phyloP scores from a whole-genome alignment of 23 tunicate genomes.

The Ciona savignyi region DNA sequence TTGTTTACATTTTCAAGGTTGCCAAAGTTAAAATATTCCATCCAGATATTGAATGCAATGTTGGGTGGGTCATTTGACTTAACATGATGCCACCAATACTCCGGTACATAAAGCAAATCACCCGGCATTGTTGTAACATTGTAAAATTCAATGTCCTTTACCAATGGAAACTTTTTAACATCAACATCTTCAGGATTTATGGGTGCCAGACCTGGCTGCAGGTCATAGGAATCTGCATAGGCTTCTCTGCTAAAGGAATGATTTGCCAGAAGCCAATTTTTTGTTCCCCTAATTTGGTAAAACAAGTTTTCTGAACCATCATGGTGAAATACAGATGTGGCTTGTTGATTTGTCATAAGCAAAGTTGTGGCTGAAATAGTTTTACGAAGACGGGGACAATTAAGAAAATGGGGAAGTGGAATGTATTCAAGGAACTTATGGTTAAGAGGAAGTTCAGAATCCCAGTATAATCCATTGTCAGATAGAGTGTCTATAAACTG shows the following conservation, averaged over 20 bases:
- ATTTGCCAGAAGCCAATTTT: conserved; percentile 21
- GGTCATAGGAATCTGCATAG: conserved; percentile 13
- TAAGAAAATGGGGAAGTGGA: conserved; percentile 8
- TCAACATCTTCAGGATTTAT: conserved; percentile 23
- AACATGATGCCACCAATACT: conserved; percentile 38
- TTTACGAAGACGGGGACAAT: background rate
- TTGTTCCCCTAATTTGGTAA: conserved; percentile 14
- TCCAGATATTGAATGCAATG: conserved; percentile 19
- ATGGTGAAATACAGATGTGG: conserved; percentile 30
- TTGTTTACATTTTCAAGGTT: background rate
- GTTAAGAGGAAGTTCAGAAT: conserved; percentile 13
- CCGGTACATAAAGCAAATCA: conserved; percentile 28
- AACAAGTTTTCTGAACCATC: conserved; percentile 29
- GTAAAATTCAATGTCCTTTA: conserved; percentile 14
- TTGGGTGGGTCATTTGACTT: conserved; percentile 7
- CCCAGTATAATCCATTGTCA: conserved; percentile 20
- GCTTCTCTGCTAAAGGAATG: conserved; percentile 5
- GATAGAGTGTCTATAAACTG: background rate
- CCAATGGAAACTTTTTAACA: conserved; percentile 9
- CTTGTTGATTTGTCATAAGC: conserved; percentile 13
- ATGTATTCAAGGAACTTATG: conserved; percentile 5
- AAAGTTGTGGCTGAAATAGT: conserved; percentile 2
- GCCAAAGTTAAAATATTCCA: background rate
- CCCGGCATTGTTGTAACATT: conserved; percentile 22
- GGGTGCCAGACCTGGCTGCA: conserved; percentile 16